Percentiles rank a stretch among this genome's conserved stretches.
Evolutionary conservation across 2,797 vertebrate genomes (phyloP).

Genomic region (Nyctibius grandis): DNA sequence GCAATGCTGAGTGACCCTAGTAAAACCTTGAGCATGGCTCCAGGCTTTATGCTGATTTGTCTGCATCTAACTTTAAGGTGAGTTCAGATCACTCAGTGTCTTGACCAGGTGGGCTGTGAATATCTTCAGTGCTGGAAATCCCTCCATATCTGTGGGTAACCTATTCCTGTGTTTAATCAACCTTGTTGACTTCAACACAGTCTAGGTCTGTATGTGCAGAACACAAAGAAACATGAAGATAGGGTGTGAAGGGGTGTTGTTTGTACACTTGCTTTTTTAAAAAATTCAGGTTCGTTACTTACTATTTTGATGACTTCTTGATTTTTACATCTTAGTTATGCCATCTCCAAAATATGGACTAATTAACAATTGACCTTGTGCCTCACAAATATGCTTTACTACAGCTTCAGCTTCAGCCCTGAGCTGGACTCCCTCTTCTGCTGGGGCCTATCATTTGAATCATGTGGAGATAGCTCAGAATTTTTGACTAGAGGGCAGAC

Average conservation of each 20-base stretch:
- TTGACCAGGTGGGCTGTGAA: neutral
- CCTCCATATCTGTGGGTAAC: neutral
- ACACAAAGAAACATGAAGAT: neutral
- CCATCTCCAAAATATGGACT: neutral
- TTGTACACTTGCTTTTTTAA: neutral
- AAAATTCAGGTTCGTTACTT: neutral
- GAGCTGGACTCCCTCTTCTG: neutral
- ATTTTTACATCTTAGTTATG: neutral
- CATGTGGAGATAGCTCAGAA: neutral
- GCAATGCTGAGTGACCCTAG: neutral
- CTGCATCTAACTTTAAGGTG: neutral
- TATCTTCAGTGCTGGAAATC: neutral
- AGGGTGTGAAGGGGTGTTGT: accelerated
- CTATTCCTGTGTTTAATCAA: neutral
- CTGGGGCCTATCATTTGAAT: neutral
- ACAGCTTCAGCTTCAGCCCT: neutral
- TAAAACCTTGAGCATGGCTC: neutral
- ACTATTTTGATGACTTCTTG: neutral
- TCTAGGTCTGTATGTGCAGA: neutral
- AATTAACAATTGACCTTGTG: neutral
- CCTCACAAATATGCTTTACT: neutral
- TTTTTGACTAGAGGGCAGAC: neutral
- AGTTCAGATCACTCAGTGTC: neutral
- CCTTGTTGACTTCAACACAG: neutral
- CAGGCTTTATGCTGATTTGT: neutral